phyloP scores from a whole-genome alignment of 2,888 invertebrate species.

The Scotopteryx bipunctaria region DNA sequence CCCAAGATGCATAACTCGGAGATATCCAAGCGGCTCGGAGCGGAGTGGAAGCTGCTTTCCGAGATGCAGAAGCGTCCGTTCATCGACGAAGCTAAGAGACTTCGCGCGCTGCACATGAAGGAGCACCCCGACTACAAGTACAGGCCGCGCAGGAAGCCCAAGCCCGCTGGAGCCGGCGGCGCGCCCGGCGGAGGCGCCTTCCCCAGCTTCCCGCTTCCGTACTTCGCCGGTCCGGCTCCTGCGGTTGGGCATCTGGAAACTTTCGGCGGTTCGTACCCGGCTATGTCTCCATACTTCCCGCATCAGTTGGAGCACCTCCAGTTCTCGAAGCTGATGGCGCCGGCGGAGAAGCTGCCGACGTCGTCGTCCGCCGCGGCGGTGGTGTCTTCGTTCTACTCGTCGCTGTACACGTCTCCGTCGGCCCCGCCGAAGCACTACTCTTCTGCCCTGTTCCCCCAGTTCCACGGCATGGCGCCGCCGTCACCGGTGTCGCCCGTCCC shows the following conservation, averaged over 20 bases:
- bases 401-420: slow-evolving; percentile 84
- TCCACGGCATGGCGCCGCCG: slow-evolving; percentile 69
- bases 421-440: slow-evolving; percentile 79
- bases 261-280: slow-evolving; percentile 83
- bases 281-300: slow-evolving; percentile 90
- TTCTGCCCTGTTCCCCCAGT: slow-evolving; percentile 81
- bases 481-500: slow-evolving; percentile 76
- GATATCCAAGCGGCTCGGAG: slow-evolving; percentile 95
- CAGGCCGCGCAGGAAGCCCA: slow-evolving; percentile 92
- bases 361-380: slow-evolving; percentile 83
- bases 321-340: slow-evolving; percentile 84
- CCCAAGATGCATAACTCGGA: slow-evolving; percentile 96
- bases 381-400: slow-evolving; percentile 87
- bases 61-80: slow-evolving; percentile 96
- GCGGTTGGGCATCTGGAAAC: slow-evolving; percentile 81
- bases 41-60: slow-evolving; percentile 95
- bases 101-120: slow-evolving; percentile 94
- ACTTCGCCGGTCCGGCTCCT: slow-evolving; percentile 85
- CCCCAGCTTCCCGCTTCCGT: slow-evolving; percentile 85
- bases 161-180: slow-evolving; percentile 85
- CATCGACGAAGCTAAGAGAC: slow-evolving; percentile 96
- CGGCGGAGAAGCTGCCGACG: slow-evolving; percentile 74
- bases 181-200: slow-evolving; percentile 81
- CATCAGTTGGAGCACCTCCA: slow-evolving; percentile 88
- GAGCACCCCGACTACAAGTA: slow-evolving; percentile 97